Conservation (phyloP, 2,797 vertebrate species). For the Synaphobranchus kaupii region DNA sequence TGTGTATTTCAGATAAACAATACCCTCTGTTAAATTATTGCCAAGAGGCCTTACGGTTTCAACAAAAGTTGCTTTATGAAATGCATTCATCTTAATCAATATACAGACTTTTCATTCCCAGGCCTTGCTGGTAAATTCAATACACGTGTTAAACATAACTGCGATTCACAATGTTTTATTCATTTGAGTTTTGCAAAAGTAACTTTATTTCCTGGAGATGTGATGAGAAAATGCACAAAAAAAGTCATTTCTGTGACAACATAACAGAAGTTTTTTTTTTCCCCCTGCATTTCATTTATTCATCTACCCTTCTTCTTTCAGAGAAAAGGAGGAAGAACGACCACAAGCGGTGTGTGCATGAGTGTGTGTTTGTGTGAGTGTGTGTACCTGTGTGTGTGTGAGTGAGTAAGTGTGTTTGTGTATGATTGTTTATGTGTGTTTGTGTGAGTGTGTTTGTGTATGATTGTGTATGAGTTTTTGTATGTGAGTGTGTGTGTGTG, state of each 20-base stretch:
- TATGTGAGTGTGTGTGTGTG: not conserved
- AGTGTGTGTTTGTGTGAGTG: not conserved
- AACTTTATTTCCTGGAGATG: not conserved
- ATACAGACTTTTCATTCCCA: constrained; percentile 8
- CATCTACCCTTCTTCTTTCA: no score
- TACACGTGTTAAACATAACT: not conserved
- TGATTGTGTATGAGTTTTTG: not conserved
- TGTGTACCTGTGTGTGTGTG: no score
- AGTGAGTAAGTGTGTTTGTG: not conserved
- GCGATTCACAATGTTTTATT: constrained; percentile 9
- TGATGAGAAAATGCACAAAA: not conserved
- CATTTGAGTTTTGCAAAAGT: constrained; percentile 3
- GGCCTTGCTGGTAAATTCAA: not conserved
- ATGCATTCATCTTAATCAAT: constrained; percentile 20
- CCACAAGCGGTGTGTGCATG: not conserved
- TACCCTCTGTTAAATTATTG: not conserved
- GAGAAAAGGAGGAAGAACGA: not conserved
- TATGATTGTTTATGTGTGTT: not conserved
- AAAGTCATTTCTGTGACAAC: not conserved
- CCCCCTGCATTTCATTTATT: not conserved
- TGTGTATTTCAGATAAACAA: not conserved
- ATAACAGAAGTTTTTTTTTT: not conserved
- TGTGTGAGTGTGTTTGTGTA: no score
- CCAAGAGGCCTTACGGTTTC: not conserved
- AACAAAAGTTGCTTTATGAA: not conserved